Base-by-base conservation (phyloP, 2,888 invertebrate species). In the Amaurobius ferox region DNA sequence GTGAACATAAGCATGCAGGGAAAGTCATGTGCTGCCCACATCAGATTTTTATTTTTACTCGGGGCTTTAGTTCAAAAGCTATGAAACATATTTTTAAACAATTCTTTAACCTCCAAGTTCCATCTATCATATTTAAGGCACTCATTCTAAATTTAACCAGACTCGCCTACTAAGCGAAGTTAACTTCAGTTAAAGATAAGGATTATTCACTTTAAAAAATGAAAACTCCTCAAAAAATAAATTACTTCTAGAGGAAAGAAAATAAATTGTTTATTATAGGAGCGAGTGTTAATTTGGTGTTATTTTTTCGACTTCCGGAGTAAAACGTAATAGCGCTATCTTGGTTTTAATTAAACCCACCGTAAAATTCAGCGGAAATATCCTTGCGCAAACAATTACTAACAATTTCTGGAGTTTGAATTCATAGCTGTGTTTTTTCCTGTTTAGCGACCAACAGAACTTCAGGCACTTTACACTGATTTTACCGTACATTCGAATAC, bases 371-470 rank as follows among this genome's bases (percentile, higher is more conserved):
- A 55, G 23, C 55, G 55, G 55, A 55, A 55, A 55, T 55, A 55
- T 55, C 55, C 3, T 55, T 55, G 23, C 55, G 55, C 23, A 55
- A 55, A 55, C 55, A 55, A 55, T 55, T 55, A 13, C 44, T 16
- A 44, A 44, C 44, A 44, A 44, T 44, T 44, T 55, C 23, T 55
- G 55, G 55, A 55, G 55, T 55, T 55, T 55, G 55, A 55, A 55
- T 55, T 55, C 23, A 55, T 55, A 55, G 55, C 23, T 3, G 5
- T 7, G 5, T 23, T 23, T 55, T 55, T 55, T 23, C 23, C 16
- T 23, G 19, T 23, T 55, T 55, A 6, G 19, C 19, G 5, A 23
- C 55, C 5, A 55, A 55, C 0, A n/a, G 23, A 55, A 23, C 55
- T 55, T 55, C n/a, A n/a, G n/a, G n/a, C n/a, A n/a, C n/a, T n/a